Conservation (phyloP, 92 coral and sea anemone genomes). For the Metridium senile region DNA sequence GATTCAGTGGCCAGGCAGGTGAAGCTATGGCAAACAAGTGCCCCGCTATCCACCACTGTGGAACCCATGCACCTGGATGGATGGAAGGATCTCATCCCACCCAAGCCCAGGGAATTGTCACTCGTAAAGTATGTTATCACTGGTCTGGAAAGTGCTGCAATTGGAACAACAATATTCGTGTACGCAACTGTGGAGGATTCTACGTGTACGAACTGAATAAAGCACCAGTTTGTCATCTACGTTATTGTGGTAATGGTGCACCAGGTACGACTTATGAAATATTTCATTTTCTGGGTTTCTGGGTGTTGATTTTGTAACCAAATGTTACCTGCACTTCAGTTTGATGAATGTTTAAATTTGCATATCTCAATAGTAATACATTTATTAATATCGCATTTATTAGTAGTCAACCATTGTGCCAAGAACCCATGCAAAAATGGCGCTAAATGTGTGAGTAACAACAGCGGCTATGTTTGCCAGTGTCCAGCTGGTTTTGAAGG, state of each 20-base stretch:
- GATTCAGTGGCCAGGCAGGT: conserved; percentile 19
- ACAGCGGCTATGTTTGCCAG: conserved; percentile 34
- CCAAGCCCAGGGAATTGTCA: neutral
- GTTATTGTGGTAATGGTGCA: conserved; percentile 24
- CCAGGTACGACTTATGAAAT: neutral
- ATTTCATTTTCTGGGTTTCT: neutral
- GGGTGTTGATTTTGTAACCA: neutral
- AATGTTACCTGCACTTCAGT: neutral
- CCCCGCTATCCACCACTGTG: conserved; percentile 11
- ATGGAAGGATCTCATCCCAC: conserved; percentile 17
- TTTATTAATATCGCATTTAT: neutral
- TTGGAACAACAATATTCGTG: conserved; percentile 20
- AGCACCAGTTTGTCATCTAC: conserved; percentile 7
- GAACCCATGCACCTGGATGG: conserved; percentile 35
- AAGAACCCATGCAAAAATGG: conserved; percentile 32
- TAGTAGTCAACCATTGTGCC: conserved; percentile 12
- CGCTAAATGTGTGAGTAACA: conserved; percentile 30
- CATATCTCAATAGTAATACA: neutral
- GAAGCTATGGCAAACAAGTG: neutral
- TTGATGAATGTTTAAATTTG: neutral
- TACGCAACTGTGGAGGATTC: conserved; percentile 17
- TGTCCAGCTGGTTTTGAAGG: conserved; percentile 42
- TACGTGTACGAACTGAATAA: conserved; percentile 8
- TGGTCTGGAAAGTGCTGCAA: neutral
- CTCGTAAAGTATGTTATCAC: conserved; percentile 25